Percentiles rank a stretch among this genome's conserved stretches.
Conservation (phyloP, 2,797 vertebrate genomes). For the Malacoctenus gilli region DNA sequence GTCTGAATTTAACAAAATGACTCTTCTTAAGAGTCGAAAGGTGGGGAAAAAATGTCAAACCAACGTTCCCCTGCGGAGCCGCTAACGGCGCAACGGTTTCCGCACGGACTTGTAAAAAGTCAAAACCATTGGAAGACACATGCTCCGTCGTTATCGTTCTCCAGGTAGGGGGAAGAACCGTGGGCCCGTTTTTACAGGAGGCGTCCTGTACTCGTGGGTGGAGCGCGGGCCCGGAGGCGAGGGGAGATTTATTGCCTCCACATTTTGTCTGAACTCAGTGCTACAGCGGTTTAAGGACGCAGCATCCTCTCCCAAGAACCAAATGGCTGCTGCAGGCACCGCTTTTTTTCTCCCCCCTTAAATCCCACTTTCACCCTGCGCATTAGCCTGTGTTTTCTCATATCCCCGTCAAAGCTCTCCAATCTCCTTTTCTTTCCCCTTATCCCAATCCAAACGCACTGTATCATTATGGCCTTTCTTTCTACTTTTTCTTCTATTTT, state of each 20-base stretch:
- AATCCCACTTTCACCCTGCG: slow-evolving; percentile 44
- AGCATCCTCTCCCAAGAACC: slow-evolving; percentile 36
- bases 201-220: slow-evolving; percentile 7
- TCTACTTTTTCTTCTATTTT: neutral
- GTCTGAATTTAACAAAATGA: no score
- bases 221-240: slow-evolving; percentile 28
- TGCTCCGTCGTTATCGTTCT: slow-evolving; percentile 13
- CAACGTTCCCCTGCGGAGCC: no score
- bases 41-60: no score
- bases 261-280: slow-evolving; percentile 62
- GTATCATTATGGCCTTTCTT: slow-evolving; percentile 17
- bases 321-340: slow-evolving; percentile 43
- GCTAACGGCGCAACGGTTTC: neutral
- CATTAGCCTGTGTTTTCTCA: slow-evolving; percentile 55
- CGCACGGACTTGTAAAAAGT: slow-evolving; percentile 2
- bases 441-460: slow-evolving; percentile 38
- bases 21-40: no score
- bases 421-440: slow-evolving; percentile 23
- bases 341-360: neutral
- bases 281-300: slow-evolving; percentile 36
- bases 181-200: slow-evolving; percentile 37
- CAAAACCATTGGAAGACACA: slow-evolving; percentile 5
- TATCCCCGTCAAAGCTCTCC: slow-evolving; percentile 48
- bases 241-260: slow-evolving; percentile 50
- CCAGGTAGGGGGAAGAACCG: slow-evolving; percentile 7